Conservation (phyloP, 2,888 invertebrate genomes). For the Eupithecia pulchellata region DNA sequence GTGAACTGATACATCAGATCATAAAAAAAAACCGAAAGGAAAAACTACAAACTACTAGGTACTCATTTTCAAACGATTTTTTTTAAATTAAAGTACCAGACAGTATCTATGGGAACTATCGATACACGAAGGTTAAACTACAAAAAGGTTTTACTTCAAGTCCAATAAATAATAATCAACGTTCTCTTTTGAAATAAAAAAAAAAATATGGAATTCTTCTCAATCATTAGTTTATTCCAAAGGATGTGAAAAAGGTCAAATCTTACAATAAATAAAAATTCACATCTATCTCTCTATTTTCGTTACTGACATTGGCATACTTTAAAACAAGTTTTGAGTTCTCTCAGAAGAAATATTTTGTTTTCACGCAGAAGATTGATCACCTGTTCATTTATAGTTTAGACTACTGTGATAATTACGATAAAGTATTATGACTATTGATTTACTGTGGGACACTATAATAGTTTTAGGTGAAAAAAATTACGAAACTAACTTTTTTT, state of each 20-base stretch:
- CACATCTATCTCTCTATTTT: constrained; percentile 53
- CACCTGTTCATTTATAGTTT: constrained; percentile 46
- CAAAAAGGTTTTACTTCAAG: too few species aligned
- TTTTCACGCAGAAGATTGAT: constrained; percentile 62
- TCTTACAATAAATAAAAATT: constrained; percentile 28
- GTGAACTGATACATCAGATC: too few species aligned
- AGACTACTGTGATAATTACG: constrained; percentile 45
- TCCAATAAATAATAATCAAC: too few species aligned
- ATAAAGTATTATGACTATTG: constrained; percentile 43
- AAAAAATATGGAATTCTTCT: too few species aligned
- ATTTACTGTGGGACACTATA: constrained; percentile 32
- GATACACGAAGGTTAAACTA: too few species aligned
- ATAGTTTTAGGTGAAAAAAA: background rate
- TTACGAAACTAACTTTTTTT: background rate
- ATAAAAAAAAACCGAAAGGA: too few species aligned
- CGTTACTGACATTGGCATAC: constrained; percentile 64
- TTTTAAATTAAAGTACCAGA: too few species aligned
- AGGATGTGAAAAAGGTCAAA: constrained; percentile 31
- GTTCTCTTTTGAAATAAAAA: background rate
- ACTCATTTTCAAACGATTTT: too few species aligned
- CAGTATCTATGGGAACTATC: too few species aligned
- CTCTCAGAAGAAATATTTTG: constrained; percentile 57
- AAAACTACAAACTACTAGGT: too few species aligned
- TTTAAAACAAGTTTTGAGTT: constrained; percentile 59
- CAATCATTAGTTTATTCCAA: background rate